Percentiles rank a stretch among this genome's conserved stretches.
phyloP scores from a whole-genome alignment of 2,113 vertebrate genomes.

The Mobula hypostoma region DNA sequence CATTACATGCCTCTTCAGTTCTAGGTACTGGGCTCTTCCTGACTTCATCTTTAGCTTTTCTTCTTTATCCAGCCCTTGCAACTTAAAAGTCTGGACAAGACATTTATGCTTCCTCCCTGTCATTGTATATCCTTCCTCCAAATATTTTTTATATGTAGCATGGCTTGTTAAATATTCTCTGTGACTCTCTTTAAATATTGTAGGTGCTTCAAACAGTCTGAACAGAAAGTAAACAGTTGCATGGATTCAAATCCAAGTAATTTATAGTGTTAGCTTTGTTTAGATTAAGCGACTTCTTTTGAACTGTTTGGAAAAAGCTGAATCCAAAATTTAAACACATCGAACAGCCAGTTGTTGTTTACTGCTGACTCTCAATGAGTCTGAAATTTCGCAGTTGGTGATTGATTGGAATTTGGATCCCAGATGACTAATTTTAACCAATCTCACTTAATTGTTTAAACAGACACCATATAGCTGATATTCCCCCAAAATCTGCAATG shows the following conservation, averaged over 20 bases:
- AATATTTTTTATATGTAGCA: background rate
- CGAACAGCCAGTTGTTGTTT: background rate
- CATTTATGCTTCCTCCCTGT: background rate
- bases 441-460: background rate
- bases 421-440: background rate
- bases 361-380: background rate
- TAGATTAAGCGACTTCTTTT: background rate
- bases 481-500: background rate
- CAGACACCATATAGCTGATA: background rate
- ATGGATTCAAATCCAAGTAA: background rate
- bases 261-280: conserved; percentile 19
- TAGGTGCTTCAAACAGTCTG: background rate
- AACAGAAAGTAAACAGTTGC: background rate
- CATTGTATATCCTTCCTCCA: background rate
- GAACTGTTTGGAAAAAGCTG: background rate
- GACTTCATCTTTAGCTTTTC: background rate
- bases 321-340: background rate
- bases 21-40: background rate
- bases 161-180: background rate
- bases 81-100: background rate
- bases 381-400: background rate
- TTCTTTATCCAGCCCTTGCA: background rate
- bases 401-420: background rate
- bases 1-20: background rate
- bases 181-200: background rate